Percentiles rank a stretch among this genome's conserved stretches.
Evolutionary conservation across 1,140 invertebrate genomes (phyloP).

Genomic region (Stegodyphus dumicola): DNA sequence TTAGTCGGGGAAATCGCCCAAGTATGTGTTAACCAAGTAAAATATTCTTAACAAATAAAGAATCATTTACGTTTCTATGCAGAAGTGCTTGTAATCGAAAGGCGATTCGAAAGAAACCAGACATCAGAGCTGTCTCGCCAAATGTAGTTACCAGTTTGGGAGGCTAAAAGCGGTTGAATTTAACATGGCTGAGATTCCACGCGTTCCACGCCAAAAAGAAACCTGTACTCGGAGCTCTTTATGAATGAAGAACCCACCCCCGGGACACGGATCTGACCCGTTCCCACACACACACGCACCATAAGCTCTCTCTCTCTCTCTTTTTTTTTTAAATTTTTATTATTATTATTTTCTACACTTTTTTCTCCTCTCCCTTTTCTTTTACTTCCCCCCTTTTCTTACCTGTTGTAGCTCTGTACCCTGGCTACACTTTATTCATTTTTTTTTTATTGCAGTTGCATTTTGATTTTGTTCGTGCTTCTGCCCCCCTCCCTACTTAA

Average conservation of each 20-base stretch:
- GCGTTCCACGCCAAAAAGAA: constrained; percentile 57
- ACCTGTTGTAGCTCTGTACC: no score
- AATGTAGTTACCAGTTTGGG: constrained; percentile 1
- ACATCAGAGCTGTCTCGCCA: constrained; percentile 11
- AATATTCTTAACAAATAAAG: no score
- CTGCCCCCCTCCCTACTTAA: no score
- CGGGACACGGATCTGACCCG: constrained; percentile 53
- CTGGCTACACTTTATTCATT: no score
- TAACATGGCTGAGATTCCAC: constrained; percentile 50
- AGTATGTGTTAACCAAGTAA: no score
- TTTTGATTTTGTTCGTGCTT: no score
- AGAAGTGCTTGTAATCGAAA: no score
- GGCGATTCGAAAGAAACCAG: background rate
- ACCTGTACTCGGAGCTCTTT: constrained; percentile 54
- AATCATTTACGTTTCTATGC: no score
- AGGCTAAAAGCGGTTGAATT: constrained; percentile 50
- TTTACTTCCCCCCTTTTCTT: background rate
- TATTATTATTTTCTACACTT: background rate
- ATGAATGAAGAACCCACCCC: constrained; percentile 53
- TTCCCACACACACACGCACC: constrained; percentile 38
- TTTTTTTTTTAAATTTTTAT: background rate
- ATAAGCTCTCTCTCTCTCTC: no score
- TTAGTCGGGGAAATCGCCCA: no score
- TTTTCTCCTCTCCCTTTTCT: background rate
- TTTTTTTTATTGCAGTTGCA: no score